Base-by-base conservation (phyloP, 2,888 invertebrate species). In the Drosophila differens region DNA sequence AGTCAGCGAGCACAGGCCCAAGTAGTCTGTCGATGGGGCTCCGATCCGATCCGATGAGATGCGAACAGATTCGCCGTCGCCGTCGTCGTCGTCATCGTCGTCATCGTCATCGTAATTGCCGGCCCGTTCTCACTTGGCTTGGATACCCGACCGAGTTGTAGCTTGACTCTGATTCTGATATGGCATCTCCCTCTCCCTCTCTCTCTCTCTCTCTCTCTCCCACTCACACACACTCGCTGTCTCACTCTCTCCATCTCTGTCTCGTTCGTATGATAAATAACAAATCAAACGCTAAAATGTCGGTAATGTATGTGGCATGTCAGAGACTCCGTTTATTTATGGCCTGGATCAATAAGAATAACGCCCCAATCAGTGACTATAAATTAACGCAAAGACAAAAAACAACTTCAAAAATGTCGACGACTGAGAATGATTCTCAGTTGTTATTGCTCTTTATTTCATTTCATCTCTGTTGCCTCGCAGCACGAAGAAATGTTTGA, bases 281-380 rank as follows among this genome's bases (percentile, higher is more conserved):
- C 88, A 91, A 91, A 89, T 89, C 88, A 89, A 89, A 91, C 89
- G 91, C 89, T 91, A 90, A 88, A 88, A 89, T 91, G 91, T 89
- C 87, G 87, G 91, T 90, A 89, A 89, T 89, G 89, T 89, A 89
- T 91, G 91, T 90, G 88, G 86, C 82, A 77, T 88, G 88, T 89
- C 88, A 91, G 88, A 81, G 90, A 79, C 80, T 91, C 76, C 76
- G 84, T 64, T 90, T 90, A 89, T 89, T 89, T 89, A 89, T 89
- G 86, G 87, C 89, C 91, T 91, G 91, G 89, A 89, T 91, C 89
- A 89, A 91, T 91, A 89, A 89, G 89, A 89, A 89, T 89, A 91
- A 89, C 89, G 91, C 91, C 89, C 91, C 89, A 89, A 89, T 89
- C 89, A 91, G 89, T 86, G 91, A 91, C 89, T 86, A 89, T 89